Base-by-base conservation (phyloP, 2,888 invertebrate genomes). In the Pristionchus fissidentatus region DNA sequence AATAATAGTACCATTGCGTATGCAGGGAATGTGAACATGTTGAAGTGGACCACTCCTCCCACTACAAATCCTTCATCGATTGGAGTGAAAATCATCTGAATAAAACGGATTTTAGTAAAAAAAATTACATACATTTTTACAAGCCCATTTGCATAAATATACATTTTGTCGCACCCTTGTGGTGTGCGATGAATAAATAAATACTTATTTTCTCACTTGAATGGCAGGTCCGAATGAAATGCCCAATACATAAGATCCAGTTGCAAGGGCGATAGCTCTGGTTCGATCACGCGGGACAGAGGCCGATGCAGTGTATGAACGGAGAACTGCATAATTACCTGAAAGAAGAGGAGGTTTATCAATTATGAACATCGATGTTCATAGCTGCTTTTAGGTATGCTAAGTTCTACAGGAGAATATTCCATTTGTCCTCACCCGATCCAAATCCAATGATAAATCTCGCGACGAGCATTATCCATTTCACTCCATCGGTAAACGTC, bases 391-490 rank as follows among this genome's bases (percentile, higher is more conserved):
- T 60, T 60, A 8, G 8, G 19, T 8, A 60, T 19, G 10, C 13
- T 15, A 49, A 49, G 19, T 15, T 32, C 32, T 62, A 1, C 35
- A 0, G 13, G 0, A 66, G 32, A 19, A 29, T 35, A 29, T 13
- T 29, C 35, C 38, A 32, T 66, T 57, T 10, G 29, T 26, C 38
- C 13, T 29, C 43, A 80, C 80, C 80, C 29, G 80, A 80, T 60
- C 80, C 80, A n/a, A 80, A 22, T 26, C 80, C 80, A 19, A 80
- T 60, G 29, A 80, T 60, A 26, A 80, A 80, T 26, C 80, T 38
- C 29, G 80, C 38, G 3, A 60, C 80, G 80, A 80, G 80, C 80
- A 80, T 80, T 35, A 80, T 62, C 80, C 80, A 80, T 60, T 80
- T 80, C 60, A 57, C 29, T 32, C 60, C 41, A 0, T 22, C 19